Evolutionary conservation across 2,113 vertebrate species (phyloP).

Genomic region (Gnathonemus echidnorhynchus): DNA sequence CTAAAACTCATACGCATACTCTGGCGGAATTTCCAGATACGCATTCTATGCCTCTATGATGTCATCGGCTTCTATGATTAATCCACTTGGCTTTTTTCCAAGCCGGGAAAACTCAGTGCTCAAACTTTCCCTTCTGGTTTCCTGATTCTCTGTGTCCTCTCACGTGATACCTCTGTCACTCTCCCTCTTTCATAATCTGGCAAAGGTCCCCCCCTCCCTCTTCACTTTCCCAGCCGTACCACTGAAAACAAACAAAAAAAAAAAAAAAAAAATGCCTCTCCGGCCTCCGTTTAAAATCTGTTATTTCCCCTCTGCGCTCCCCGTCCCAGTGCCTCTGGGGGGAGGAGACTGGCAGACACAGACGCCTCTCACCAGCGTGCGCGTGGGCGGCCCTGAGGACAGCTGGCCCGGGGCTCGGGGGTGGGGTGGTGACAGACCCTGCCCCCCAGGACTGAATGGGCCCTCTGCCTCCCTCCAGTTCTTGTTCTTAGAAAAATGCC

Average conservation of each 20-base stretch:
- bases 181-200: not conserved
- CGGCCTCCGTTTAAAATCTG: not conserved
- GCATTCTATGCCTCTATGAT: not conserved
- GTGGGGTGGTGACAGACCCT: slow-evolving; percentile 54
- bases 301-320: not conserved
- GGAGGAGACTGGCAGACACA: not conserved
- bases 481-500: slow-evolving; percentile 78
- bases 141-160: not conserved
- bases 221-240: not conserved
- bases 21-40: not conserved
- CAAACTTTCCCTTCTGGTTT: not conserved
- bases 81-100: not conserved
- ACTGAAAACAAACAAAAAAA: not conserved
- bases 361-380: slow-evolving; percentile 53
- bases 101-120: not conserved
- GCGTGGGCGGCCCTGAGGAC: slow-evolving; percentile 46
- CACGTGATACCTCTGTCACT: not conserved
- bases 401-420: slow-evolving; percentile 44
- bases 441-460: slow-evolving; percentile 63
- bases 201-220: not conserved
- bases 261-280: not conserved
- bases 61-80: not conserved
- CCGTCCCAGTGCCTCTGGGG: not conserved
- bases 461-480: slow-evolving; percentile 55
- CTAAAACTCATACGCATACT: not conserved